These are phyloP conservation scores for Danio jaintianensis DNA, from an alignment of 2,797 vertebrate species.

Conservation along the genomic window DNA sequence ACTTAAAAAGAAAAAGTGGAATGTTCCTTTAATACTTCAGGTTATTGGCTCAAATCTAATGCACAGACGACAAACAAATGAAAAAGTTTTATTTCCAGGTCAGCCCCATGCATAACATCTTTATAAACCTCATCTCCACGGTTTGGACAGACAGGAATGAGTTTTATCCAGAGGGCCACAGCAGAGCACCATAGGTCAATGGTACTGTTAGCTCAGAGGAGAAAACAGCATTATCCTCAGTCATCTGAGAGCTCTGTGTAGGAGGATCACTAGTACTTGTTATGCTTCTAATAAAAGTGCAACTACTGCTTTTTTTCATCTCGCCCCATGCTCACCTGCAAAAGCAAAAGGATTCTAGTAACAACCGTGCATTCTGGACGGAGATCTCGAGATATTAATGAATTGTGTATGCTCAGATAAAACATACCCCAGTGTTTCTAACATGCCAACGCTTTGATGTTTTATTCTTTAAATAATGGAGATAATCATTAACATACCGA, in stretches of 20 bases:
- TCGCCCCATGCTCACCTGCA: conserved; percentile 12
- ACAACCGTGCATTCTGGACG: conserved; percentile 10
- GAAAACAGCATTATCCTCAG: conserved; percentile 46
- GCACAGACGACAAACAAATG: too few relatives aligned
- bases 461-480: conserved; percentile 38
- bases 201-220: conserved; percentile 48
- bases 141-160: conserved; percentile 16
- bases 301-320: conserved; percentile 27
- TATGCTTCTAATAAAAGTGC: conserved; percentile 34
- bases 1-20: too few relatives aligned
- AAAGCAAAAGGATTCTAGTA: conserved; percentile 11
- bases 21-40: not conserved
- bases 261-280: conserved; percentile 31
- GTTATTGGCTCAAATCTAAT: not conserved
- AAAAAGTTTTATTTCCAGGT: conserved; percentile 5
- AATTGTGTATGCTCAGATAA: conserved; percentile 27
- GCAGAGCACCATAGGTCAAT: conserved; percentile 48
- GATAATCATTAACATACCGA: conserved; percentile 38
- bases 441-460: conserved; percentile 36
- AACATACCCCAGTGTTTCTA: not conserved
- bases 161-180: conserved; percentile 27
- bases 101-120: conserved; percentile 1
- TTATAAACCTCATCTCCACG: conserved; percentile 32
- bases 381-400: conserved; percentile 33
- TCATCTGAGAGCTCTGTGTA: conserved; percentile 14